These are phyloP conservation scores for Phorcus lineatus DNA, from an alignment of 2,888 invertebrate species.

Conservation along the genomic window DNA sequence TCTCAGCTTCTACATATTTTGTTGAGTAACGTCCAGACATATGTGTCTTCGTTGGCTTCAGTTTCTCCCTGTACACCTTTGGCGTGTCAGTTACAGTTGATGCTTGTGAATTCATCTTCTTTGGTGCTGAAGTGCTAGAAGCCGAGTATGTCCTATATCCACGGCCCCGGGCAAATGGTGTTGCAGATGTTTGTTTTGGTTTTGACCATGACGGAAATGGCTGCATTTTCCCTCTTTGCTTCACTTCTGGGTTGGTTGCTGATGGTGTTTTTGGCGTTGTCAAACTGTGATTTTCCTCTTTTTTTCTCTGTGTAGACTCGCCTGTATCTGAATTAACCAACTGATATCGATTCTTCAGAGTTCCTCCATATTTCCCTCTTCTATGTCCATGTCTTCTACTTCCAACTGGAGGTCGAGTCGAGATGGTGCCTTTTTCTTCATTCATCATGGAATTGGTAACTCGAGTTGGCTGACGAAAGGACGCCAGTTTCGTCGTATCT, in stretches of 20 bases:
- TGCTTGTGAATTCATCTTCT: too few relatives aligned
- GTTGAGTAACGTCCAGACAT: neutral
- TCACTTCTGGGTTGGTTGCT: neutral
- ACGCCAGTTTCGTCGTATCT: too few relatives aligned
- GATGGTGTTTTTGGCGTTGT: neutral
- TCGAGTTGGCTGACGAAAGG: too few relatives aligned
- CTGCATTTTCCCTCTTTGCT: neutral
- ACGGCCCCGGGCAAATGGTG: neutral
- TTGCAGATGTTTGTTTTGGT: neutral
- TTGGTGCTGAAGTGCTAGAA: neutral
- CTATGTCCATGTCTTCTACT: neutral
- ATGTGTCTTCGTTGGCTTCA: neutral
- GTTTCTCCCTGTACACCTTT: neutral
- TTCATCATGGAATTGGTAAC: too few relatives aligned
- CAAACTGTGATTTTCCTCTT: too few relatives aligned
- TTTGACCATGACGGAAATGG: neutral
- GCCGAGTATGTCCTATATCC: neutral
- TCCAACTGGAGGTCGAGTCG: neutral
- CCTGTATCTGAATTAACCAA: neutral
- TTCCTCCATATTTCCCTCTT: neutral
- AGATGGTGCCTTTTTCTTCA: too few relatives aligned
- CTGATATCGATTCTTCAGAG: neutral
- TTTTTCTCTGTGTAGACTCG: too few relatives aligned
- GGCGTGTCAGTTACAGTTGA: neutral
- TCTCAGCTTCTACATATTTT: neutral